Base-by-base conservation (phyloP, 2,113 vertebrate species). In the Oncorhynchus keta region DNA sequence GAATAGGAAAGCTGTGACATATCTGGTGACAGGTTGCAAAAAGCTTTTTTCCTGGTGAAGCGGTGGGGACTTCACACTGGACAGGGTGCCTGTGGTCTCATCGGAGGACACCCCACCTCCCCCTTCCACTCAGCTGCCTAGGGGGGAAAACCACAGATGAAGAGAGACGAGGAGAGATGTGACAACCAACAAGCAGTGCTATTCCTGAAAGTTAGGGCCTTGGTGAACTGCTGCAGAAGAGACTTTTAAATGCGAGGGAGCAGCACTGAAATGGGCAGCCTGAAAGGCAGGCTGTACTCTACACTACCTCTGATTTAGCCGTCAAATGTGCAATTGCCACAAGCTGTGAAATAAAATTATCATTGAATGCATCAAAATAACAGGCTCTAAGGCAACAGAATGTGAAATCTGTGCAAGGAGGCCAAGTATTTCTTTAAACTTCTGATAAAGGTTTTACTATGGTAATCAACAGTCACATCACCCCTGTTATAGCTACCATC, bases 21-120 rank as follows among this genome's bases (percentile, higher is more conserved):
- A 88, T 88, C 85, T 76, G 78, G 86, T 90, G 90, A 88, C 86
- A 90, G 87, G 86, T 85, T 85, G 91, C 84, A 89, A 94, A 94
- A 92, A 93, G 91, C 92, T 88, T 92, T 92, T 88, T 71, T 80
- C 67, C 20, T 30, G 18, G 32, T 68, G 67, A 39, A 62, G 59
- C 24, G 67, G 77, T 74, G 51, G 49, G 66, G 35, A 51, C 65
- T 75, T 35, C 16, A 69, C 51, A 72, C 77, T 55, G 20, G 39
- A 51, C 26, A 9, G 64, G 55, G 55, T 69, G 67, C 71, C 67
- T 65, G 35, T 9, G 32, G 75, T 74, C 72, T 82, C 73, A 75
- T 68, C 64, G 66, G 64, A 68, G 24, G 67, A 68, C 30, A 35
- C 67, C 70, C 26, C 65, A 59, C 66, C 39, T 45, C 45, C 78